Conservation (phyloP, 2,797 vertebrate species). For the Semaprochilodus insignis region DNA sequence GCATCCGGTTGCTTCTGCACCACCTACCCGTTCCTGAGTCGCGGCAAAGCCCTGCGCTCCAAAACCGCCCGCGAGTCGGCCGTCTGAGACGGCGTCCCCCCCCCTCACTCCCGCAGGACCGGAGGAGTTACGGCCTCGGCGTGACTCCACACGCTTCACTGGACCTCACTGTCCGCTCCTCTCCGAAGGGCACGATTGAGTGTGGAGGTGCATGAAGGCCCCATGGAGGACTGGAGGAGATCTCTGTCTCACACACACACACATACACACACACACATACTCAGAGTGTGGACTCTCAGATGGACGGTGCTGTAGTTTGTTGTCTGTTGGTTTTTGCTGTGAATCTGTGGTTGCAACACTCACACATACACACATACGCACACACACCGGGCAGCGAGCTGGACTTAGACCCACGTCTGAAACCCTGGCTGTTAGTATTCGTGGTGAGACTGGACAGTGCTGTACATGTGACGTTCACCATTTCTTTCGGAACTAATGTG, state of each 20-base stretch:
- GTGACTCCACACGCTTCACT: not conserved
- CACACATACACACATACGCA: constrained; percentile 40
- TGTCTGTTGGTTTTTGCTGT: constrained; percentile 16
- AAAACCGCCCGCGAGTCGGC: constrained; percentile 74
- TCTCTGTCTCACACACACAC: not conserved
- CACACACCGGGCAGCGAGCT: constrained; percentile 22
- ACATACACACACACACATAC: not conserved
- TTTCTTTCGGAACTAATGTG: not conserved
- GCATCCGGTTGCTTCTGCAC: constrained; percentile 85
- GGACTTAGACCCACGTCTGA: constrained; percentile 13
- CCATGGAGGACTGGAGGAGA: constrained; percentile 8
- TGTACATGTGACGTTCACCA: not conserved
- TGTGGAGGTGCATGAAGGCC: not conserved
- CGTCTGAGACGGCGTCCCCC: constrained; percentile 50
- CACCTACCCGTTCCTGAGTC: constrained; percentile 82
- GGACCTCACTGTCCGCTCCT: not conserved
- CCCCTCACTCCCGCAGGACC: not conserved
- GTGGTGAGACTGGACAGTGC: not conserved
- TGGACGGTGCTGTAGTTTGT: constrained; percentile 29
- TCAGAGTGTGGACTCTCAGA: not conserved
- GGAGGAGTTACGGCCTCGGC: not conserved
- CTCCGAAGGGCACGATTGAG: not conserved
- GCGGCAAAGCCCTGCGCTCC: constrained; percentile 78
- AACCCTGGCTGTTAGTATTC: constrained; percentile 1
- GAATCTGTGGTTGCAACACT: constrained; percentile 30